Conservation (phyloP, 2,888 invertebrate genomes). For the Cephus pulcher region DNA sequence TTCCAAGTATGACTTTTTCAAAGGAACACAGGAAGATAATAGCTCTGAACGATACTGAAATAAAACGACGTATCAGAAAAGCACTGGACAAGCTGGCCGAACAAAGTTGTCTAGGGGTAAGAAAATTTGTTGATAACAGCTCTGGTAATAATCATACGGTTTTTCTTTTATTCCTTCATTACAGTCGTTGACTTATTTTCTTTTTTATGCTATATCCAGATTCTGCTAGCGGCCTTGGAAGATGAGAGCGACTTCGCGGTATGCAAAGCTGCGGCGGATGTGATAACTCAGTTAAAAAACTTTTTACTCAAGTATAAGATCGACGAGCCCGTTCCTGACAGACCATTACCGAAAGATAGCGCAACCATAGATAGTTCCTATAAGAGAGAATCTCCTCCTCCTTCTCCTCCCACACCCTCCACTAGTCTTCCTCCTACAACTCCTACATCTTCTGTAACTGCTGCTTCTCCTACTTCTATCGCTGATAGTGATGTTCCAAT, state of each 20-base stretch:
- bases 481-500: not conserved
- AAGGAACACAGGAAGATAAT: conserved; percentile 83
- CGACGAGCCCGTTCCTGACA: conserved; percentile 44
- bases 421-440: not conserved
- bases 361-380: conserved; percentile 49
- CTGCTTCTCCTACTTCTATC: not conserved
- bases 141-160: not conserved
- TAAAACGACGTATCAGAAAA: conserved; percentile 74
- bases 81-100: conserved; percentile 76
- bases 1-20: conserved; percentile 84
- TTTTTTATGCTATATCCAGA: conserved; percentile 39
- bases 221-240: conserved; percentile 74
- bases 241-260: conserved; percentile 81
- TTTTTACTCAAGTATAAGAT: conserved; percentile 67
- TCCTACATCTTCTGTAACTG: not conserved
- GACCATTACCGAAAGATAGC: conserved; percentile 46
- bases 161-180: not conserved
- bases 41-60: conserved; percentile 76
- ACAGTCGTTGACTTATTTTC: not conserved
- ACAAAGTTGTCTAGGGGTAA: conserved; percentile 76
- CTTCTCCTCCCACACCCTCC: not conserved
- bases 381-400: not conserved
- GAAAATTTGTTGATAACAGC: conserved; percentile 19
- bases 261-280: conserved; percentile 71
- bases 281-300: conserved; percentile 69